Conservation (phyloP, 2,113 vertebrate species). For the Pteruthius melanotis region DNA sequence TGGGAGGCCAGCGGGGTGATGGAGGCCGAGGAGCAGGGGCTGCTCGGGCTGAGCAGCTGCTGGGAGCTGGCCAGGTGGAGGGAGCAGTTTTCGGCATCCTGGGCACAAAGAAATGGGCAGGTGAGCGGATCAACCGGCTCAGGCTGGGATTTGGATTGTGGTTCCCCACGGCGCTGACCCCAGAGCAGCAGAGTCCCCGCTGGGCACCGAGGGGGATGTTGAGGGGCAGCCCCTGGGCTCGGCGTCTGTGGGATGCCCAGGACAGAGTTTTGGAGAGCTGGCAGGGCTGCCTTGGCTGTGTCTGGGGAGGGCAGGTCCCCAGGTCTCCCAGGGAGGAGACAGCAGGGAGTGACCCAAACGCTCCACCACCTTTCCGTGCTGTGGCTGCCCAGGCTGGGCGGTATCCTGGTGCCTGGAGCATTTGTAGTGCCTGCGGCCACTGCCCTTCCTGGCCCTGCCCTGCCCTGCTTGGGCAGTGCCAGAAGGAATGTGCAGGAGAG, state of each 20-base stretch:
- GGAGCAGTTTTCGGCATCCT: conserved; percentile 76
- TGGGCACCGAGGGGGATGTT: rapidly evolving
- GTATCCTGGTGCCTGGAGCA: neutral
- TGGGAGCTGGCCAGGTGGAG: conserved; percentile 54
- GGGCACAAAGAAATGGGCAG: neutral
- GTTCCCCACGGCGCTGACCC: rapidly evolving
- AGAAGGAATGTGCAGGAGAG: neutral
- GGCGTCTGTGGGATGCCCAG: rapidly evolving
- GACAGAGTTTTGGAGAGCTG: neutral
- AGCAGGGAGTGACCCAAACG: neutral
- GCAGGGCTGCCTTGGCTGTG: neutral
- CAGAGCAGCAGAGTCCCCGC: rapidly evolving
- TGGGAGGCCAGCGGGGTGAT: conserved; percentile 80
- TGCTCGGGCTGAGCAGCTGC: conserved; percentile 63
- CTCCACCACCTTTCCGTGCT: neutral
- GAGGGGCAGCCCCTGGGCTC: neutral
- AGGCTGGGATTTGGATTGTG: neutral
- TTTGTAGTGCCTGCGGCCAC: neutral
- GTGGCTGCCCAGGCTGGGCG: neutral
- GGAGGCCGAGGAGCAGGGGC: conserved; percentile 69
- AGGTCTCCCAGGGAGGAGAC: neutral
- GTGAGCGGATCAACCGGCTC: neutral
- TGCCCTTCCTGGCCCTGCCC: neutral
- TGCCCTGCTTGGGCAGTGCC: neutral
- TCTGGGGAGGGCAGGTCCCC: neutral